These are phyloP conservation scores for Sebastes taczanowskii DNA, from an alignment of 2,797 vertebrate genomes.

Conservation along the genomic window DNA sequence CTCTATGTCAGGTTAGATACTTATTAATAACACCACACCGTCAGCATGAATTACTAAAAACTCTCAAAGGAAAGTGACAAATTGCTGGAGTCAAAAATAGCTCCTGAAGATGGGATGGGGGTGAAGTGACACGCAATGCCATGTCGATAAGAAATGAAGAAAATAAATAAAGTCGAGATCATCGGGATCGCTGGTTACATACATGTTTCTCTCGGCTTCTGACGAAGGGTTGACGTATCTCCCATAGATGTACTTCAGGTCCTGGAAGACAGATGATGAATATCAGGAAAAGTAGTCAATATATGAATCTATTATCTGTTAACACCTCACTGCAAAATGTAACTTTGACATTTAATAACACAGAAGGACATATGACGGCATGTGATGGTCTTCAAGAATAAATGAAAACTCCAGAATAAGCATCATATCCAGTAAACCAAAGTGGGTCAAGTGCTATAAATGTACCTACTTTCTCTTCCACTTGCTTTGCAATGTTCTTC, in stretches of 20 bases:
- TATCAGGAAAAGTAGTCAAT: background rate
- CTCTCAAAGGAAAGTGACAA: conserved; percentile 64
- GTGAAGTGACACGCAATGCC: background rate
- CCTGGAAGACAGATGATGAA: conserved; percentile 76
- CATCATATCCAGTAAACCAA: background rate
- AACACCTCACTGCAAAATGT: background rate
- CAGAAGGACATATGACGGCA: background rate
- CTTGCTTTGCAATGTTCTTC: conserved; percentile 97
- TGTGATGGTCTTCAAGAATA: background rate
- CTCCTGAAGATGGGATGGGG: background rate
- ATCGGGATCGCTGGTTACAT: conserved; percentile 60
- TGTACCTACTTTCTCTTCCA: conserved; percentile 91
- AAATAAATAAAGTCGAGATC: background rate
- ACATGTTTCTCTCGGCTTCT: conserved; percentile 95
- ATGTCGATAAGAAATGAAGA: background rate
- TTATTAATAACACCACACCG: conserved; percentile 71
- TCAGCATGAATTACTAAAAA: conserved; percentile 71
- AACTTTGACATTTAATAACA: background rate
- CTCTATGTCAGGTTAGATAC: conserved; percentile 52
- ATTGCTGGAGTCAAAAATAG: conserved; percentile 60
- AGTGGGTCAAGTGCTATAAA: conserved; percentile 26
- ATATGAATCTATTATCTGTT: background rate
- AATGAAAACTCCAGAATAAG: background rate
- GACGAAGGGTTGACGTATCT: conserved; percentile 91
- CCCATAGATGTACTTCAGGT: conserved; percentile 96